A percentile compares a stretch with the other conserved stretches of the same genome.
phyloP scores from a whole-genome alignment of 1,140 invertebrate genomes.

The Euura saliciscinereae region DNA sequence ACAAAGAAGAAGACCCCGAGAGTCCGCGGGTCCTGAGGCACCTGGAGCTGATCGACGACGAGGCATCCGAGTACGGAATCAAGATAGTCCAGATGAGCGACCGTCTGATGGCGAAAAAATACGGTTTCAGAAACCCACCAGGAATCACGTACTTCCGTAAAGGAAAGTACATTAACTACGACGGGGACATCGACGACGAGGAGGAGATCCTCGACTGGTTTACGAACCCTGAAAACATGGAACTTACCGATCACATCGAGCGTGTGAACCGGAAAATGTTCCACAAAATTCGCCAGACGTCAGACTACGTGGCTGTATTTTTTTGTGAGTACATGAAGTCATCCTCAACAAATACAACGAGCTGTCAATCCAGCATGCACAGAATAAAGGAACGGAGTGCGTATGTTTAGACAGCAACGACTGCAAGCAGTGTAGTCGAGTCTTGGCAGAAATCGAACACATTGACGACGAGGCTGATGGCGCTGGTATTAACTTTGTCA shows the following conservation, averaged over 20 bases:
- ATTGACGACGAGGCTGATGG: slow-evolving; percentile 92
- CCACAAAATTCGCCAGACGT: slow-evolving; percentile 86
- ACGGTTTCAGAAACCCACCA: slow-evolving; percentile 86
- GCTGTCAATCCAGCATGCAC: background rate
- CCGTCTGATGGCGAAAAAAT: slow-evolving; percentile 92
- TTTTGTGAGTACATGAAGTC: slow-evolving; percentile 78
- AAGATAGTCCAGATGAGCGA: slow-evolving; percentile 91
- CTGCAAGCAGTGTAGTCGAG: slow-evolving; percentile 91
- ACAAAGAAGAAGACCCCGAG: slow-evolving; percentile 82
- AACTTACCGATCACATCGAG: slow-evolving; percentile 91
- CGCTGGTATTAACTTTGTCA: slow-evolving; percentile 93
- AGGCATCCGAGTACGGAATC: slow-evolving; percentile 90
- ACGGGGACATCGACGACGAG: slow-evolving; percentile 91
- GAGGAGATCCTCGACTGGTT: slow-evolving; percentile 94
- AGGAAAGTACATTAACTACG: slow-evolving; percentile 89
- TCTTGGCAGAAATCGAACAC: slow-evolving; percentile 87
- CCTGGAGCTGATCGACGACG: slow-evolving; percentile 90
- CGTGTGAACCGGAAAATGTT: slow-evolving; percentile 94
- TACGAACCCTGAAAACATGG: slow-evolving; percentile 93
- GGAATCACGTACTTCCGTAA: slow-evolving; percentile 92
- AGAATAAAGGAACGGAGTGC: background rate
- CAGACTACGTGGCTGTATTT: slow-evolving; percentile 92
- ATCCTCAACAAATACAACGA: slow-evolving; percentile 3
- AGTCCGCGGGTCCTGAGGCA: slow-evolving; percentile 80
- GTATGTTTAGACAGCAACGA: slow-evolving; percentile 85